phyloP scores from a whole-genome alignment of 2,888 invertebrate genomes.

The Folsomia candida region DNA sequence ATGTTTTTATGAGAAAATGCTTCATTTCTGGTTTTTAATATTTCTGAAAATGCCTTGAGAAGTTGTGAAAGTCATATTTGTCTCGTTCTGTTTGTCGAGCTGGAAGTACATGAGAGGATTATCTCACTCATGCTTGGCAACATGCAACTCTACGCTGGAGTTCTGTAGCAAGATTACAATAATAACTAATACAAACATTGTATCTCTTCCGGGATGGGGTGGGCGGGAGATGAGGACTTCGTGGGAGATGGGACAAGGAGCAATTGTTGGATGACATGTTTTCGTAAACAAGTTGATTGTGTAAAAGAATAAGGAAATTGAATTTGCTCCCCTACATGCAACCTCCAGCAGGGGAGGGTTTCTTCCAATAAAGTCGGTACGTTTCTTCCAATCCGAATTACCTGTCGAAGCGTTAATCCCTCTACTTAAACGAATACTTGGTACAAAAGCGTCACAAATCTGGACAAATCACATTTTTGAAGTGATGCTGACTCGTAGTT shows the following conservation, averaged over 20 bases:
- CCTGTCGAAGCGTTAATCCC: background rate
- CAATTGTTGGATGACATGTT: conserved; percentile 5
- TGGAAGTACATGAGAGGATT: too few relatives aligned
- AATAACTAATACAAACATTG: too few relatives aligned
- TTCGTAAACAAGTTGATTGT: conserved; percentile 3
- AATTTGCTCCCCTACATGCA: background rate
- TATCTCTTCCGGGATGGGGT: too few relatives aligned
- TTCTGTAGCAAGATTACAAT: too few relatives aligned
- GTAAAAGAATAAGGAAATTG: background rate
- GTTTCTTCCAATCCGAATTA: background rate
- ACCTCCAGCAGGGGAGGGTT: background rate
- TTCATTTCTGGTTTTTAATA: background rate
- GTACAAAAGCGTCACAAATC: background rate
- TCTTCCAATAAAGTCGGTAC: too few relatives aligned
- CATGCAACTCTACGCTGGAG: too few relatives aligned
- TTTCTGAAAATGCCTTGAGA: background rate
- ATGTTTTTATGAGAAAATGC: too few relatives aligned
- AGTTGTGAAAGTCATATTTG: too few relatives aligned
- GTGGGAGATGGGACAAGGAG: background rate
- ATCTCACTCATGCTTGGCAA: too few relatives aligned
- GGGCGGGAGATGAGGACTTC: too few relatives aligned
- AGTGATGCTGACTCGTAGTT: too few relatives aligned
- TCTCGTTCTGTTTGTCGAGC: too few relatives aligned
- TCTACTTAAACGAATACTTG: background rate
- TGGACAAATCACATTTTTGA: background rate